phyloP scores from a whole-genome alignment of 2,113 vertebrate genomes.

The Nestor notabilis region DNA sequence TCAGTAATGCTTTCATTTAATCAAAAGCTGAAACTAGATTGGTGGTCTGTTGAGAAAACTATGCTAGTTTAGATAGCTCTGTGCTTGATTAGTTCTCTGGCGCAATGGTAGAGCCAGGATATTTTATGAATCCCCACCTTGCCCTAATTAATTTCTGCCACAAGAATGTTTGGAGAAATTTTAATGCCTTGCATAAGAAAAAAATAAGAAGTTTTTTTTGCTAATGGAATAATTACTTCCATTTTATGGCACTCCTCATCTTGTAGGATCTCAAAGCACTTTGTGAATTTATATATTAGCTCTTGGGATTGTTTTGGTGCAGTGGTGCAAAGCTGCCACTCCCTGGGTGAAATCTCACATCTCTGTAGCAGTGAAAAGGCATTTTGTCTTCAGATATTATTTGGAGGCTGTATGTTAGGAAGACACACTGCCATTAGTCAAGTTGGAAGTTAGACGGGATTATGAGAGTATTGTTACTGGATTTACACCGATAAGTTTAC shows the following conservation, averaged over 20 bases:
- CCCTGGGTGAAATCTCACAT: neutral
- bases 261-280: slow-evolving; percentile 20
- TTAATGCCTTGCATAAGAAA: slow-evolving; percentile 12
- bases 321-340: neutral
- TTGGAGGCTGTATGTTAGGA: neutral
- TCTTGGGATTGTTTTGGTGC: neutral
- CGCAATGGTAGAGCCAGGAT: slow-evolving; percentile 29
- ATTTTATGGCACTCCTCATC: slow-evolving; percentile 30
- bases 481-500: neutral
- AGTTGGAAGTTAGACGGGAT: neutral
- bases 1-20: slow-evolving; percentile 35
- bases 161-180: slow-evolving; percentile 53
- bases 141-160: slow-evolving; percentile 55
- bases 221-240: slow-evolving; percentile 54
- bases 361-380: neutral
- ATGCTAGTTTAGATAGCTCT: slow-evolving; percentile 39
- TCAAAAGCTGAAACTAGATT: slow-evolving; percentile 56
- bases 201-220: neutral
- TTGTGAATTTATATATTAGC: neutral
- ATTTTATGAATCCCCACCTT: slow-evolving; percentile 64
- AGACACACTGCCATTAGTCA: neutral
- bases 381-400: neutral
- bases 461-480: neutral
- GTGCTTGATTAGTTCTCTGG: slow-evolving; percentile 61
- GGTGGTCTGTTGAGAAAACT: slow-evolving; percentile 62